Conservation (phyloP, 2,888 invertebrate genomes). For the Dexiosoma caninum region DNA sequence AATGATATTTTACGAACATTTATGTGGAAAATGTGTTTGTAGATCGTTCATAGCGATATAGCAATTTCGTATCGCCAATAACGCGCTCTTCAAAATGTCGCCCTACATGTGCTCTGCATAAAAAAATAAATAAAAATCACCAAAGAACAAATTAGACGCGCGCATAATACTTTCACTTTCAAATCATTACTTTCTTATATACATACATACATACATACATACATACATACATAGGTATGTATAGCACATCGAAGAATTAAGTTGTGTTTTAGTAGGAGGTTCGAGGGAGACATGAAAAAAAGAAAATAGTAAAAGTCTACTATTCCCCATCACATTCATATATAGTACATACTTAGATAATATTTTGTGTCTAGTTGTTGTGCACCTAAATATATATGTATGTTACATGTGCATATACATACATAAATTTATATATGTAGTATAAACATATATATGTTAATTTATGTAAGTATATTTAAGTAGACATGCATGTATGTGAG, state of each 20-base stretch:
- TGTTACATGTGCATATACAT: not conserved
- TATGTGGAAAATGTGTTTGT: too few species aligned
- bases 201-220: not conserved
- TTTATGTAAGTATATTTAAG: not conserved
- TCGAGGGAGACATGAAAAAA: not conserved
- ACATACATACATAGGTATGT: too few species aligned
- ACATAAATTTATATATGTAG: not conserved
- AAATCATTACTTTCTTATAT: not conserved
- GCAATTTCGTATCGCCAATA: too few species aligned
- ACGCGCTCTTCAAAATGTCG: too few species aligned
- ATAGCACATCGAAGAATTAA: too few species aligned
- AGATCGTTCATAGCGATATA: too few species aligned
- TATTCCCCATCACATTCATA: not conserved
- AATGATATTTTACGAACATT: too few species aligned
- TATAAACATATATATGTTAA: not conserved
- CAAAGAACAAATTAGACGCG: slow-evolving; percentile 12
- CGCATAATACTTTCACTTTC: slow-evolving; percentile 61
- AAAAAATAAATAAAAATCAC: not conserved
- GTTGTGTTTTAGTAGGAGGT: too few species aligned
- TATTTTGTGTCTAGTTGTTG: not conserved
- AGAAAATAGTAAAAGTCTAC: slow-evolving; percentile 7
- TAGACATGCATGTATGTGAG: not conserved
- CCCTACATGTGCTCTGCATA: too few species aligned
- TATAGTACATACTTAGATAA: too few species aligned
- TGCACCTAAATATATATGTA: not conserved